These are phyloP conservation scores for Hystrix cristata DNA, from an alignment of 2,113 vertebrate species.

Conservation along the genomic window DNA sequence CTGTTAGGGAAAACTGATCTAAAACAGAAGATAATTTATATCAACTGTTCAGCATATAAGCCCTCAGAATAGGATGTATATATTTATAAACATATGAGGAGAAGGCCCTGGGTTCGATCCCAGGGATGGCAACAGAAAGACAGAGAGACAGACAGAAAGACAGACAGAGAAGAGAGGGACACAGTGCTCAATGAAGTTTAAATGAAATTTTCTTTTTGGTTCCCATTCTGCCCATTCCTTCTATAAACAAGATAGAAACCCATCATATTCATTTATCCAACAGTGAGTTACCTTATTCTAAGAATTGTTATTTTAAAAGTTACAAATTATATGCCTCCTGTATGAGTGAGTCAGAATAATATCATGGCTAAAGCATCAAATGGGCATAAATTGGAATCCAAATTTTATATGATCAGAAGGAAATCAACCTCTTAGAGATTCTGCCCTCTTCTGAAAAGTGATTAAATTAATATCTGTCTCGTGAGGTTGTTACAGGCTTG, in stretches of 20 bases:
- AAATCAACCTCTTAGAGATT: neutral
- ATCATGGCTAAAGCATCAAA: neutral
- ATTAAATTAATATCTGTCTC: constrained; percentile 2
- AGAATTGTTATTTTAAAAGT: neutral
- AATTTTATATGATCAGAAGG: neutral
- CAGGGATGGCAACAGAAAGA: neutral
- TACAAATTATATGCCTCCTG: neutral
- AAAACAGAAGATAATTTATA: constrained; percentile 52
- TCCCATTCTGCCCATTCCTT: neutral
- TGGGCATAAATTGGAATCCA: neutral
- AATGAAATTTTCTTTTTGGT: neutral
- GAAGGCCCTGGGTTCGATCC: neutral
- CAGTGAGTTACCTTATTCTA: neutral
- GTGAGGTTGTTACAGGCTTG: neutral
- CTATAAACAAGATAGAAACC: constrained; percentile 38
- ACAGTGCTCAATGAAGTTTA: neutral
- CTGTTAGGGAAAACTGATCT: neutral
- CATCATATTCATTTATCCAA: neutral
- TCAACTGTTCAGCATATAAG: neutral
- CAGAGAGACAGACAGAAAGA: neutral
- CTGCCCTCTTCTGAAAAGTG: constrained; percentile 5
- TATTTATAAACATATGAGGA: neutral
- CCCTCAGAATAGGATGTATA: neutral
- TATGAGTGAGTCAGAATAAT: neutral
- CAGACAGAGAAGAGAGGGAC: too few species aligned